phyloP scores from a whole-genome alignment of 2,888 invertebrate genomes.

The Dioctria linearis region DNA sequence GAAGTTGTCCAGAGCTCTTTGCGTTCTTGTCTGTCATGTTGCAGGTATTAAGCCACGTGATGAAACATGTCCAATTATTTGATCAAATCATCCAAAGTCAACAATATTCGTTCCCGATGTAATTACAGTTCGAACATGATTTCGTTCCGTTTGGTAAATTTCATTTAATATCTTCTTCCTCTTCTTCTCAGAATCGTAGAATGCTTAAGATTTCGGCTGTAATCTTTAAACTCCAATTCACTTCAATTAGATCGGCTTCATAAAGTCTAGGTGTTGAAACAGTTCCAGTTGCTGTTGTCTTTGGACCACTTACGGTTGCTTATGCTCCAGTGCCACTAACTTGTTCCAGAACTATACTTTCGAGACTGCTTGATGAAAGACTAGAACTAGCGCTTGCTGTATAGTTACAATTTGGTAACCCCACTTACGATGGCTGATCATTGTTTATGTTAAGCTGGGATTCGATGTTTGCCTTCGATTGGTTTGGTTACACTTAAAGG shows the following conservation, averaged over 20 bases:
- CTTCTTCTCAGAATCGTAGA: constrained; percentile 88
- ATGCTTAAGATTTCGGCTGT: constrained; percentile 80
- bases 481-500: no score
- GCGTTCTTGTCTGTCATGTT: constrained; percentile 81
- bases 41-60: constrained; percentile 78
- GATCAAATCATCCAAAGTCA: constrained; percentile 82
- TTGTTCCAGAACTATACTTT: constrained; percentile 83
- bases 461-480: no score
- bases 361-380: constrained; percentile 76
- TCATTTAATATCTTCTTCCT: constrained; percentile 93
- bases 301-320: constrained; percentile 59
- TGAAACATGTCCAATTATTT: constrained; percentile 80
- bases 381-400: constrained; percentile 83
- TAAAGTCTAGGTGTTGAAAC: constrained; percentile 64
- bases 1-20: constrained; percentile 83
- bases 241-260: constrained; percentile 77
- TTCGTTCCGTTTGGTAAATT: constrained; percentile 86
- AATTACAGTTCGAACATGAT: constrained; percentile 86
- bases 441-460: constrained; percentile 67
- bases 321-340: constrained; percentile 69
- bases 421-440: constrained; percentile 77
- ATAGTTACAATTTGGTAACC: constrained; percentile 73
- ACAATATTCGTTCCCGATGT: constrained; percentile 72
- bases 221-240: constrained; percentile 85
- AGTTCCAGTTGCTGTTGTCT: constrained; percentile 61